A percentile compares a stretch with the other conserved stretches of the same genome.
These are phyloP conservation scores for Nansenia antarctica DNA, from an alignment of 2,113 vertebrate species.

Conservation along the genomic window DNA sequence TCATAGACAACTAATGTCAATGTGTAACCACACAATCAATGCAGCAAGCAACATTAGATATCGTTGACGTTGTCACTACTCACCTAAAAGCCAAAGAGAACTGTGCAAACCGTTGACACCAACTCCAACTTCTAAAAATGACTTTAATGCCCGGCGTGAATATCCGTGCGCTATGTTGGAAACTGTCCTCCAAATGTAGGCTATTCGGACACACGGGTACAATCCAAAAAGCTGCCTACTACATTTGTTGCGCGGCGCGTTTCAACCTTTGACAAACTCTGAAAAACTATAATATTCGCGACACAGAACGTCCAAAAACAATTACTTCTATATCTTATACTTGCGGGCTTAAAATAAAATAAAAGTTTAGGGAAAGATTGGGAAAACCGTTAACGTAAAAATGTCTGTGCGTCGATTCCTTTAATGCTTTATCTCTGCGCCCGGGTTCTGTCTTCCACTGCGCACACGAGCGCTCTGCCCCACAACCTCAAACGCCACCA, in stretches of 20 bases:
- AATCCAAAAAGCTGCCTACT: slow-evolving; percentile 13
- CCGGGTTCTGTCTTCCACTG: slow-evolving; percentile 7
- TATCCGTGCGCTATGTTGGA: neutral
- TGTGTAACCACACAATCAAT: neutral
- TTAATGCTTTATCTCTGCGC: slow-evolving; percentile 1
- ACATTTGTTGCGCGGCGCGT: slow-evolving; percentile 26
- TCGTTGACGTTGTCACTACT: slow-evolving; percentile 28
- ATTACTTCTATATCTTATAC: neutral
- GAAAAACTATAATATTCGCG: neutral
- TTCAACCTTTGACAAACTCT: slow-evolving; percentile 44
- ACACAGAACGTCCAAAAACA: neutral
- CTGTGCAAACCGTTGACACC: slow-evolving; percentile 24
- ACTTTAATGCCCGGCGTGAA: too few relatives aligned
- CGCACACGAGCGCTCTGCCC: slow-evolving; percentile 22
- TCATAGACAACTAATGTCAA: neutral
- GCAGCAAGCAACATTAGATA: neutral
- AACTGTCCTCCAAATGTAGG: neutral
- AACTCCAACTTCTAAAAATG: slow-evolving; percentile 36
- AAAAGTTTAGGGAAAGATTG: neutral
- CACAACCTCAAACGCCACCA: slow-evolving; percentile 68
- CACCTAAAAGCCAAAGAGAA: slow-evolving; percentile 61
- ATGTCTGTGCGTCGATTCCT: neutral
- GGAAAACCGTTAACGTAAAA: neutral
- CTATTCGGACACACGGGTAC: neutral
- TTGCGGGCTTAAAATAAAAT: neutral